These are phyloP conservation scores for Limnephilus rhombicus DNA, from an alignment of 2,888 invertebrate species.

Conservation along the genomic window DNA sequence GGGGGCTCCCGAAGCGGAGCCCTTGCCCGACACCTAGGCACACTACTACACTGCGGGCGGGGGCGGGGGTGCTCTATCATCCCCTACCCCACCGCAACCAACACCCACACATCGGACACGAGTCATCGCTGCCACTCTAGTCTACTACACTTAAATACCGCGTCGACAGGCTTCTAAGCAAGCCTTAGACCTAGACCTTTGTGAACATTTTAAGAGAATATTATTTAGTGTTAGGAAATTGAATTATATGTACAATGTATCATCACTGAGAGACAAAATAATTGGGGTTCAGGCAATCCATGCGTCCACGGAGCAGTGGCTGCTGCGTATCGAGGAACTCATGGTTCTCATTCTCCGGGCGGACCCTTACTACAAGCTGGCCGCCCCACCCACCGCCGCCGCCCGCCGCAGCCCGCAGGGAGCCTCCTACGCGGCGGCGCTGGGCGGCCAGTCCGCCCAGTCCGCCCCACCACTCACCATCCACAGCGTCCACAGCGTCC, in stretches of 20 bases:
- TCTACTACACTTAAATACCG: conserved; percentile 1
- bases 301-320: conserved; percentile 81
- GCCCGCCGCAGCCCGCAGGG: conserved; percentile 70
- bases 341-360: conserved; percentile 84
- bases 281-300: conserved; percentile 83
- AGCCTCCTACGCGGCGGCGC: conserved; percentile 69
- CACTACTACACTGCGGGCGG: conserved; percentile 53
- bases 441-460: conserved; percentile 67
- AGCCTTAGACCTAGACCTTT: conserved; percentile 36
- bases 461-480: conserved; percentile 61
- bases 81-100: conserved; percentile 30
- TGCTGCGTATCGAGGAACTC: conserved; percentile 85
- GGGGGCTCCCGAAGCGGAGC: conserved; percentile 90
- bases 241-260: conserved; percentile 44
- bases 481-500: conserved; percentile 62
- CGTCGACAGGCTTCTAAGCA: conserved; percentile 45
- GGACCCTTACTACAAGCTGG: conserved; percentile 85
- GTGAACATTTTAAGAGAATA: conserved; percentile 11
- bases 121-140: conserved; percentile 63
- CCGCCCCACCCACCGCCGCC: conserved; percentile 78
- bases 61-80: conserved; percentile 55
- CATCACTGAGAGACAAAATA: conserved; percentile 70
- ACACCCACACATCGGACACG: conserved; percentile 44
- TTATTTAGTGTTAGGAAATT: conserved; percentile 48
- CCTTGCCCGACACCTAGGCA: conserved; percentile 81